Evolutionary conservation across 2,113 vertebrate genomes (phyloP), one percentile per base, ranked within the genome.

Genomic region (Fregata magnificens): DNA sequence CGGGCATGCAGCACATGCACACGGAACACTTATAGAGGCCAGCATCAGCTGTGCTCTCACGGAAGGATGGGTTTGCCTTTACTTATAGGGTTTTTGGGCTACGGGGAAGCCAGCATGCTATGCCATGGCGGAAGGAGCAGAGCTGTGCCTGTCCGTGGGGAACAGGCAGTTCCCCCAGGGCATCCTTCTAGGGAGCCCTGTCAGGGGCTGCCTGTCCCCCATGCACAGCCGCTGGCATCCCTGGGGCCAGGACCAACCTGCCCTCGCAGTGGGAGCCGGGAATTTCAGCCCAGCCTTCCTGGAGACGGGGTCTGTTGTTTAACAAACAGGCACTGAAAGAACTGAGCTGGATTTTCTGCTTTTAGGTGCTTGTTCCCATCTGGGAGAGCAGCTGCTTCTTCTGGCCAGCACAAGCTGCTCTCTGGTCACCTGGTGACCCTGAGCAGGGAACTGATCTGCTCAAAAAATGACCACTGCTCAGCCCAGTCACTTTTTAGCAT

Each of bases 241-340:
- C 29, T 2, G 5, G 15, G 6, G 8, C 12, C 59, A 71, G n/a
- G 19, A 58, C 14, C 17, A 38, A 34, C 11, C 31, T 56, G n/a
- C 11, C 5, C 3, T 70, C 2, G 0, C 3, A 5, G 5, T 7
- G 18, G n/a, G 38, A 89, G 47, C 11, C 5, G 12, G 38, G 26
- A 82, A 42, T 11, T 31, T 86, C 31, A 31, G 7, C n/a, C 22
- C 77, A 70, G 7, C 50, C 19, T 78, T 87, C 24, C 45, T 18
- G 6, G 50, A 70, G 22, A 28, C 2, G 3, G 7, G 7, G 4
- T 79, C 26, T 89, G 22, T 53, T n/a, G 36, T 66, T 86, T 89
- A 89, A 53, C 13, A 40, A 40, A 22, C 5, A 55, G 3, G 10
- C 10, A 7, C 31, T 61, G 58, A 65, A 90, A 53, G 45, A 89